Percentiles rank a stretch among this genome's conserved stretches.
Conservation (phyloP, 2,888 invertebrate species). For the Ferdinandea cuprea region DNA sequence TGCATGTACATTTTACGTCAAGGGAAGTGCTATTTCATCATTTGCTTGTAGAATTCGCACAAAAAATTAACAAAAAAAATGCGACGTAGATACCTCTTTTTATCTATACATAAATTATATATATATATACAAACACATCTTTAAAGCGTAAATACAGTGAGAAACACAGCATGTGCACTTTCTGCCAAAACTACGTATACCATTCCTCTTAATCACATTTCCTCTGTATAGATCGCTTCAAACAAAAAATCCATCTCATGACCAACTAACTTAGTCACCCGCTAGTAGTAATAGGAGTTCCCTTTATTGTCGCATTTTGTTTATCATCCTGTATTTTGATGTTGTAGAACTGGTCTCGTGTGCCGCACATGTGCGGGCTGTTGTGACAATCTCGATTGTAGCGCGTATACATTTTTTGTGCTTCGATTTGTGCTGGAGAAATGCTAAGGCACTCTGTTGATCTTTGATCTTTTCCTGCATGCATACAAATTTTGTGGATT, state of each 20-base stretch:
- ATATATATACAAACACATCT: too few species aligned
- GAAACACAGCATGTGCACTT: too few species aligned
- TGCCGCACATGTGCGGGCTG: conserved; percentile 19
- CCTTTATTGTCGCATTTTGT: conserved; percentile 34
- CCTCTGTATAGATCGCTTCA: not conserved
- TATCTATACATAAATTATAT: conserved; percentile 12
- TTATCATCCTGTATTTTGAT: conserved; percentile 26
- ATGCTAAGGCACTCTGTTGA: conserved; percentile 6
- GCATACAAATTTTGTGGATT: not conserved
- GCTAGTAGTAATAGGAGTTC: conserved; percentile 37
- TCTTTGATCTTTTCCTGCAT: conserved; percentile 24
- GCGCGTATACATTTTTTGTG: conserved; percentile 13
- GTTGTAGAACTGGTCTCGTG: conserved; percentile 38
- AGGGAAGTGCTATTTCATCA: conserved; percentile 42
- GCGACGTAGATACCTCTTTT: conserved; percentile 39
- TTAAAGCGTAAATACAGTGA: too few species aligned
- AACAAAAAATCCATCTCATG: conserved; percentile 2
- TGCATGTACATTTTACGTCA: conserved; percentile 28
- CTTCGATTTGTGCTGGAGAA: not conserved
- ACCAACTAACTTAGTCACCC: conserved; percentile 37
- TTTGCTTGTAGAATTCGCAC: conserved; percentile 17
- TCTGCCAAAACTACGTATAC: too few species aligned
- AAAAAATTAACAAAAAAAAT: conserved; percentile 18
- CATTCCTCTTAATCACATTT: too few species aligned
- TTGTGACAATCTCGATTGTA: conserved; percentile 22